Conservation (phyloP, 2,888 invertebrate genomes). For the Reticulitermes lucifugus region DNA sequence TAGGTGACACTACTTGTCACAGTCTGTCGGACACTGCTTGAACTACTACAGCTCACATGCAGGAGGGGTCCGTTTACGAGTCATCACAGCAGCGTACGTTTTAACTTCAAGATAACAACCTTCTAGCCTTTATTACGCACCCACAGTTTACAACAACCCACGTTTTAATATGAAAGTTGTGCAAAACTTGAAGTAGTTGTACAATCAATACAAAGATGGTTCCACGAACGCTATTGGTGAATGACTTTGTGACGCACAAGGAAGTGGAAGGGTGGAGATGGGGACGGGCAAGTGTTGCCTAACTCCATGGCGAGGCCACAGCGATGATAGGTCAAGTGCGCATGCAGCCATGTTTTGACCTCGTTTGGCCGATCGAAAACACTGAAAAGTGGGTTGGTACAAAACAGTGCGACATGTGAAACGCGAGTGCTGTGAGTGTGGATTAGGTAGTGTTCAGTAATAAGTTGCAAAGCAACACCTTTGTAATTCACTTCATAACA, state of each 20-base stretch:
- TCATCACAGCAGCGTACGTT: no score
- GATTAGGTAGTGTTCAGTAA: not conserved
- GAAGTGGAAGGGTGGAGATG: conserved; percentile 1
- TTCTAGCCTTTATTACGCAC: no score
- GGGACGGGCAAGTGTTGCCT: conserved; percentile 44
- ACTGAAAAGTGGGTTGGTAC: conserved; percentile 26
- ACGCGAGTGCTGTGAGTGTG: not conserved
- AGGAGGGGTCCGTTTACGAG: no score
- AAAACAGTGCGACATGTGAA: conserved; percentile 13
- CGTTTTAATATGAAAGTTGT: not conserved
- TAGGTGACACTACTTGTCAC: not conserved
- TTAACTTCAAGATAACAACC: no score
- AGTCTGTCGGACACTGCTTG: not conserved
- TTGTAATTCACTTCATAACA: no score
- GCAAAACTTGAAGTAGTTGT: not conserved
- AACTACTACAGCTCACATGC: not conserved
- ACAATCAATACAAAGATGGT: not conserved
- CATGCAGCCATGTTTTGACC: conserved; percentile 46
- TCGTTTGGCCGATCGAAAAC: conserved; percentile 37
- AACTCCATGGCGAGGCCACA: conserved; percentile 20
- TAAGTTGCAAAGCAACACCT: no score
- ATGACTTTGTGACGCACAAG: conserved; percentile 42
- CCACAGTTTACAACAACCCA: no score
- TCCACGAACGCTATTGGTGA: conserved; percentile 38
- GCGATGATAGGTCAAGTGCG: conserved; percentile 46